phyloP scores from a whole-genome alignment of 2,113 vertebrate species.

The Passerina amoena region DNA sequence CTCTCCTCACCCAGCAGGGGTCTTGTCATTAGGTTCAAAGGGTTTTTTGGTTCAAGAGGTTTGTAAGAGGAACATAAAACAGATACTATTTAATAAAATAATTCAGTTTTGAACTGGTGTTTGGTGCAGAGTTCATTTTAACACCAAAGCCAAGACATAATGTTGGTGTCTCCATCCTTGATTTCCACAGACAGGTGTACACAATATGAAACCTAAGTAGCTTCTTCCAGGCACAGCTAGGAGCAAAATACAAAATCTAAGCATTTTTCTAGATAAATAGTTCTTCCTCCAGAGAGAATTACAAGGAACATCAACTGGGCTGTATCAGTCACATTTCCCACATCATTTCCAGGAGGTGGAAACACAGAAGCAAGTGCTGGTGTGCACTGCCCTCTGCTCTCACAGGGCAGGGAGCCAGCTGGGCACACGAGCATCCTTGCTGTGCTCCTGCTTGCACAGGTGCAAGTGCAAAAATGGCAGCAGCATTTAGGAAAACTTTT shows the following conservation, averaged over 20 bases:
- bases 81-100: neutral
- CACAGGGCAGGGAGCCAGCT: neutral
- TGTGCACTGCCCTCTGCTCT: neutral
- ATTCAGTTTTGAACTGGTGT: neutral
- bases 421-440: neutral
- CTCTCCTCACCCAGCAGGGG: neutral
- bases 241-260: neutral
- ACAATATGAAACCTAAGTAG: neutral
- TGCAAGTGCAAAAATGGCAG: neutral
- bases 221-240: neutral
- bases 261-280: neutral
- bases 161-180: neutral
- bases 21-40: neutral
- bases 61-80: neutral
- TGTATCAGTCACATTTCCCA: accelerated
- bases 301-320: neutral
- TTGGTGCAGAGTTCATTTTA: neutral
- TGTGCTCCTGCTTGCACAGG: neutral
- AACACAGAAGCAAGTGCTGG: accelerated
- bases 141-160: neutral
- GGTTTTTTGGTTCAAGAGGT: neutral
- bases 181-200: neutral
- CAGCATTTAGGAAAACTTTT: neutral
- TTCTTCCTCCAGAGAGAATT: neutral
- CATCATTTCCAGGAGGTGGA: neutral